These are phyloP conservation scores for Parelbella ahira DNA, from an alignment of 2,888 invertebrate genomes.

Conservation along the genomic window DNA sequence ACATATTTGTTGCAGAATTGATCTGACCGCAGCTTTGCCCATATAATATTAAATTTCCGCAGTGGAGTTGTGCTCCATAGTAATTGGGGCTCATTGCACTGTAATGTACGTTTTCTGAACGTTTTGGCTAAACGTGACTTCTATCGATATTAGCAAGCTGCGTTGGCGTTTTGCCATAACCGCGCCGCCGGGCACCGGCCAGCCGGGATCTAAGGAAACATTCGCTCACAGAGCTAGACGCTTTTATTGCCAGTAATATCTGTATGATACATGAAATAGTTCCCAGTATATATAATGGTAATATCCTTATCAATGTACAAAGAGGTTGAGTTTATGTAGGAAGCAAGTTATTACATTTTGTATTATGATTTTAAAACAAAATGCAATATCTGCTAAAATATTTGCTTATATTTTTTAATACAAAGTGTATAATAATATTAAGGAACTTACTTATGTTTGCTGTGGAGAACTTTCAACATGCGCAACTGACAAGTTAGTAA, in stretches of 20 bases:
- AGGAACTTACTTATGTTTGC: no score
- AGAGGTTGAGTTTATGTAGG: no score
- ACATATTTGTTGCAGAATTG: no score
- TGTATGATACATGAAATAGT: constrained; percentile 3
- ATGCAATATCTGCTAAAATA: no score
- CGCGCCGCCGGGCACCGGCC: constrained; percentile 48
- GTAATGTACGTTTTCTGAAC: constrained; percentile 39
- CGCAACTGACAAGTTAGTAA: no score
- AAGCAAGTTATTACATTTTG: no score
- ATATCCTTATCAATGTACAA: no score
- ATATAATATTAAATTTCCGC: constrained; percentile 52
- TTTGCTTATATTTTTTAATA: no score
- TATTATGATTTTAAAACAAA: no score
- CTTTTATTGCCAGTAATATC: constrained; percentile 14
- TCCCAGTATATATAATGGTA: neutral
- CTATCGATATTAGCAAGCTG: constrained; percentile 56
- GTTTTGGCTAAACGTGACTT: constrained; percentile 63
- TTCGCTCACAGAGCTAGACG: constrained; percentile 54
- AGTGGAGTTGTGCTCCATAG: constrained; percentile 33
- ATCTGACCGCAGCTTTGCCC: constrained; percentile 8
- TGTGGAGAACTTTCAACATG: no score
- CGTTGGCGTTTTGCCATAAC: constrained; percentile 67
- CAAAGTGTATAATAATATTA: no score
- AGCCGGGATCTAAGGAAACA: constrained; percentile 53
- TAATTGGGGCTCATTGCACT: constrained; percentile 19